Evolutionary conservation across 2,113 vertebrate genomes (phyloP), one percentile per base, ranked within the genome.

Genomic region (Tragulus kanchil): DNA sequence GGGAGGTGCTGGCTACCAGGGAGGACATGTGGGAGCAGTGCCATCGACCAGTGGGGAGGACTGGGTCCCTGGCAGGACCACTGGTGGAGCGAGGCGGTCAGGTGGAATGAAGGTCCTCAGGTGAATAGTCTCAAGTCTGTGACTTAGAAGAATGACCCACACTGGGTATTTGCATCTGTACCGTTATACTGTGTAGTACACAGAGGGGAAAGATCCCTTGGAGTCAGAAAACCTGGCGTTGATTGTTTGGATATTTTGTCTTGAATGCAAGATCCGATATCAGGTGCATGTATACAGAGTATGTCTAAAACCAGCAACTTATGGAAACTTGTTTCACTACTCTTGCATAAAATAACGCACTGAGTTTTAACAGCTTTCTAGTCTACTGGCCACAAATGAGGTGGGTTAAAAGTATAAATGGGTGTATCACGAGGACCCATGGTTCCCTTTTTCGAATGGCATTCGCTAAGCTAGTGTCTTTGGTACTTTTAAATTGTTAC

Each of bases 181-280:
- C 52, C 64, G 8, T 31, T 31, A 45, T 50, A 19, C 21, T 93
- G 67, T 31, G 3, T 52, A 56, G 59, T 36, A 15, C 52, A 19
- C 10, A 54, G 10, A 28, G 0, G 64, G 54, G 48, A 84, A 56
- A 14, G 42, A 73, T 42, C 21, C 64, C 42, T 14, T 56, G 13
- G 45, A 62, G 21, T 88, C 31, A n/a, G 86, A 95, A 92, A 89
- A 93, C 13, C 36, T 21, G 31, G 36, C 19, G 6, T 62, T 81
- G 54, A 11, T 85, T 77, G 31, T 69, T 50, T 93, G 61, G 6
- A 21, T 56, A 31, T 88, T 90, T 65, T 31, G 15, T 79, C 90
- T 95, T 50, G 42, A 19, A 52, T 65, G 26, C 10, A 56, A 78
- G 58, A 88, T 56, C 69, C 13, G n/a, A 67, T 56, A 54, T 15